A percentile compares a stretch with the other conserved stretches of the same genome.
phyloP scores from a whole-genome alignment of 2,113 vertebrate genomes.

The Anolis sagrei region DNA sequence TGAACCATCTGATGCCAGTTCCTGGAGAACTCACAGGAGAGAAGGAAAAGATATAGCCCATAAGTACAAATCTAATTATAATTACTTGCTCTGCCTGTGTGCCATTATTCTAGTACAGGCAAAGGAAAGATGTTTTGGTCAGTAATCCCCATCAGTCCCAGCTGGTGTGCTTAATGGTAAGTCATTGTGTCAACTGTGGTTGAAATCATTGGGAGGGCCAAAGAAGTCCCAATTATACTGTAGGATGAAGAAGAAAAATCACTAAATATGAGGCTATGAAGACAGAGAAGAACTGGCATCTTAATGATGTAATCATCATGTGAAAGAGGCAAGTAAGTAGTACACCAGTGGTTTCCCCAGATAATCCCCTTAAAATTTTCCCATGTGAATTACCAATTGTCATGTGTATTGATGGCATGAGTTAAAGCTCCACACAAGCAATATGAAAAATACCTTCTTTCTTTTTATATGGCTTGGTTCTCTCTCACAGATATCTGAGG shows the following conservation, averaged over 20 bases:
- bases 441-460: neutral
- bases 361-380: neutral
- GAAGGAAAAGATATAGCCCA: too few species aligned
- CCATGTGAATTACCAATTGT: neutral
- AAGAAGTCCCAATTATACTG: neutral
- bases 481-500: neutral
- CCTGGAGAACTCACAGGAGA: too few species aligned
- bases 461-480: neutral
- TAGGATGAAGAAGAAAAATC: neutral
- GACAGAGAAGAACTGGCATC: neutral
- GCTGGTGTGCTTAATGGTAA: neutral
- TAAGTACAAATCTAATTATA: too few species aligned
- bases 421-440: neutral
- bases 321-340: neutral
- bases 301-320: neutral
- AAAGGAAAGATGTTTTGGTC: neutral
- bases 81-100: neutral
- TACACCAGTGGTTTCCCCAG: neutral
- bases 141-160: neutral
- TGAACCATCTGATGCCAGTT: too few species aligned
- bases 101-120: neutral
- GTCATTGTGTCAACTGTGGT: neutral
- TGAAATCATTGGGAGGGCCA: neutral
- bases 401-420: neutral
- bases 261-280: neutral